These are phyloP conservation scores for Oscheius onirici DNA, from an alignment of 2,888 invertebrate species.

Conservation along the genomic window DNA sequence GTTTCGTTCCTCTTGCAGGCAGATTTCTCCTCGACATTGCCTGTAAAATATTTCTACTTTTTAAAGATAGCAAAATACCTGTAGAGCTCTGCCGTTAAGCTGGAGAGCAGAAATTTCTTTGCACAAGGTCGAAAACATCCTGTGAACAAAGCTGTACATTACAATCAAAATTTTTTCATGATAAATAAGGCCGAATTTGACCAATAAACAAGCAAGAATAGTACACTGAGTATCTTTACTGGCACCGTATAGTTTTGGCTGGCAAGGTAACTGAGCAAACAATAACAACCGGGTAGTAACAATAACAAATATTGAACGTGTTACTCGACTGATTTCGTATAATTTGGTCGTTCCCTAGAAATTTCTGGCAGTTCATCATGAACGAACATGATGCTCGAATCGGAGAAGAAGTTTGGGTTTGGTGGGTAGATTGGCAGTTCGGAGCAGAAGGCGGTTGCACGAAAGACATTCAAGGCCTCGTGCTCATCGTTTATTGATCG, in stretches of 20 bases:
- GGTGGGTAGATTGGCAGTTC: conserved; percentile 19
- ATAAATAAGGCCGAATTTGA: background rate
- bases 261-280: background rate
- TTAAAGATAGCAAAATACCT: too few species aligned
- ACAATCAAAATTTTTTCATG: background rate
- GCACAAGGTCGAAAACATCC: background rate
- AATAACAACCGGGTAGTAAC: background rate
- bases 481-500: background rate
- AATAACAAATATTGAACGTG: background rate
- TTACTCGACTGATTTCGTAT: background rate
- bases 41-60: too few species aligned
- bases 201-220: background rate
- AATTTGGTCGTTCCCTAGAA: background rate
- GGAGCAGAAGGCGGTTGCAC: background rate
- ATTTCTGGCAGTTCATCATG: conserved; percentile 8
- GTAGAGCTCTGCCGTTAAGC: background rate
- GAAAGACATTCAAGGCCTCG: conserved; percentile 25
- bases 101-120: conserved; percentile 6
- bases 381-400: conserved; percentile 19
- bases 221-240: conserved; percentile 12
- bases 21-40: conserved; percentile 34
- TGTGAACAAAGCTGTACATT: background rate
- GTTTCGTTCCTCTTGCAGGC: conserved; percentile 67
- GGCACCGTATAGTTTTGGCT: conserved; percentile 19
- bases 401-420: conserved; percentile 16